phyloP scores from a whole-genome alignment of 92 coral and sea anemone genomes.

The Epizoanthus rinbou region DNA sequence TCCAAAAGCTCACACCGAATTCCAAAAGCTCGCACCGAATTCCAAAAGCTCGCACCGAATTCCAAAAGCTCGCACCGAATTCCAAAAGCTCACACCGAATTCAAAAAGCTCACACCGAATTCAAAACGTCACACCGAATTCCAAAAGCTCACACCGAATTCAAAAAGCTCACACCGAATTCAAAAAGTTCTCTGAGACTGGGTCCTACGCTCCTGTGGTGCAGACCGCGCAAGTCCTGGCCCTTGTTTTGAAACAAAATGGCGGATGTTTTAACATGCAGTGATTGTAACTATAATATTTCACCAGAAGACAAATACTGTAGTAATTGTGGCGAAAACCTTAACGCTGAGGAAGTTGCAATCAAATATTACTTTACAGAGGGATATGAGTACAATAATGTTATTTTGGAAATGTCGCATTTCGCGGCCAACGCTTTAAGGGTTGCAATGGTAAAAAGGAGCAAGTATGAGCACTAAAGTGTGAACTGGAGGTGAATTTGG shows the following conservation, averaged over 20 bases:
- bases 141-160: too few relatives aligned
- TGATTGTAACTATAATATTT: constrained; percentile 14
- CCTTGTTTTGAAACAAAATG: constrained; percentile 28
- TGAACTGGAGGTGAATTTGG: background rate
- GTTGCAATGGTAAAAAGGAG: background rate
- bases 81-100: too few relatives aligned
- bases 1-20: constrained; percentile 26
- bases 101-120: too few relatives aligned
- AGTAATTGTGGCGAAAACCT: constrained; percentile 34
- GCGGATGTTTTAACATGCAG: constrained; percentile 10
- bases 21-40: background rate
- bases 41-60: constrained; percentile 38
- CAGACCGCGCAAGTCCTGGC: constrained; percentile 26
- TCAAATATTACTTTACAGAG: too few relatives aligned
- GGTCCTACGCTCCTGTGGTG: constrained; percentile 8
- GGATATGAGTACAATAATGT: constrained; percentile 53
- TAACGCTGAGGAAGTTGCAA: constrained; percentile 43
- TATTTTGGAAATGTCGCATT: constrained; percentile 27
- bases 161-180: constrained; percentile 1
- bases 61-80: background rate
- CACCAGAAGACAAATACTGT: constrained; percentile 19
- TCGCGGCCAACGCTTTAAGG: background rate
- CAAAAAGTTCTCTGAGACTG: constrained; percentile 4
- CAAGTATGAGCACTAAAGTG: background rate
- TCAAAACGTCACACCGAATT: too few relatives aligned